These are phyloP conservation scores for Cacoxenus indagator DNA, from an alignment of 2,888 invertebrate genomes.

Conservation along the genomic window DNA sequence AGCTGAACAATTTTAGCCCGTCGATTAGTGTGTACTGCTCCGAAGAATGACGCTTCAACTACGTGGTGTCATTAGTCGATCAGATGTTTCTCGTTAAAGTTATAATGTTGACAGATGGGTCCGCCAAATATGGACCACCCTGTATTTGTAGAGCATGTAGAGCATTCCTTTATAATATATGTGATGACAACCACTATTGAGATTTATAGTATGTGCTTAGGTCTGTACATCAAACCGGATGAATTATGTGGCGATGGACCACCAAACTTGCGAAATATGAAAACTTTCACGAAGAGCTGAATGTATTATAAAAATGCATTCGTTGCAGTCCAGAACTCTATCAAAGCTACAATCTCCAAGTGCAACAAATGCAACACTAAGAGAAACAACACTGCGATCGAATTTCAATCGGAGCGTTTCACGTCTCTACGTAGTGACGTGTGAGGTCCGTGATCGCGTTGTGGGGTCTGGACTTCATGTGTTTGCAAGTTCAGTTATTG, in stretches of 20 bases:
- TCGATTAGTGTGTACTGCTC: no score
- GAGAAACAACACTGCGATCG: constrained; percentile 42
- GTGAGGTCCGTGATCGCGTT: constrained; percentile 7
- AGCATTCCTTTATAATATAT: no score
- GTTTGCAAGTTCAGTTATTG: constrained; percentile 1
- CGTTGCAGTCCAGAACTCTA: constrained; percentile 33
- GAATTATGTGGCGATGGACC: neutral
- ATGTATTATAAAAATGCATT: constrained; percentile 7
- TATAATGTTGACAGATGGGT: no score
- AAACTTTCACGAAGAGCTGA: constrained; percentile 17
- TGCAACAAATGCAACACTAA: constrained; percentile 7
- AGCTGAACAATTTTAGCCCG: no score
- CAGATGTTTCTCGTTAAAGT: no score
- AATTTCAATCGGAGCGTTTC: constrained; percentile 48
- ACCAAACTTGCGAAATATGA: constrained; percentile 8
- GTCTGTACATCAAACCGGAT: neutral
- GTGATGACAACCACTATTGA: no score
- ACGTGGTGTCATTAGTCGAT: no score
- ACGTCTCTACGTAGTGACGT: neutral
- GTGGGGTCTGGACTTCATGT: constrained; percentile 12
- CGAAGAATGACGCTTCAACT: no score
- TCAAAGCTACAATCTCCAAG: constrained; percentile 19
- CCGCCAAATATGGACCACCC: no score
- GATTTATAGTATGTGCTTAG: no score
- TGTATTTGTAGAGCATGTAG: no score